A percentile compares a stretch with the other conserved stretches of the same genome.
phyloP scores from a whole-genome alignment of 2,797 vertebrate species.

The Coccyzus lansbergi region DNA sequence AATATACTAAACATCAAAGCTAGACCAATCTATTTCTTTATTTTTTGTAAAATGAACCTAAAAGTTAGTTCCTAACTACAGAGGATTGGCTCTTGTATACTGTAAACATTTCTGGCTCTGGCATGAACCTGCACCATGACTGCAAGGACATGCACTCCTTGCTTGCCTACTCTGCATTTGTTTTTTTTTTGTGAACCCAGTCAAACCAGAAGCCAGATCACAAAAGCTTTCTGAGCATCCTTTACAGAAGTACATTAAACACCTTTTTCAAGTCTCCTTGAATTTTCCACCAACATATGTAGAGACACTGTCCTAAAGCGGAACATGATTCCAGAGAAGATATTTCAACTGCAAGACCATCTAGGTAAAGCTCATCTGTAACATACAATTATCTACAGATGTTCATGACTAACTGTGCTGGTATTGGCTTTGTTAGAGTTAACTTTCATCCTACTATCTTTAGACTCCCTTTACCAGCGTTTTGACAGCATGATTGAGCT shows the following conservation, averaged over 20 bases:
- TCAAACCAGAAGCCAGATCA: not conserved
- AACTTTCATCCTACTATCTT: too few species aligned
- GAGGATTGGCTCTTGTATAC: not conserved
- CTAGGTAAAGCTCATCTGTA: not conserved
- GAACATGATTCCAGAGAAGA: not conserved
- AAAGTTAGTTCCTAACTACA: not conserved
- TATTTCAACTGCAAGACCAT: not conserved
- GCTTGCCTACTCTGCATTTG: not conserved
- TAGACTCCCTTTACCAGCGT: not conserved
- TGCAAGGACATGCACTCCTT: not conserved
- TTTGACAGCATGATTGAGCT: not conserved
- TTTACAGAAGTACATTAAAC: not conserved
- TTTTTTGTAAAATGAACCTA: not conserved
- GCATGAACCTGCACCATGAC: not conserved
- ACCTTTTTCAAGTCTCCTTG: not conserved
- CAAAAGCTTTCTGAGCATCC: not conserved
- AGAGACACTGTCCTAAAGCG: not conserved
- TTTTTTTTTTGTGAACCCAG: not conserved
- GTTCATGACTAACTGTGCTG: not conserved
- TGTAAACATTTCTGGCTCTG: not conserved
- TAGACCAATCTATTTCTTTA: not conserved
- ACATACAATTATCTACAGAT: not conserved
- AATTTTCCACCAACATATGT: rapidly evolving
- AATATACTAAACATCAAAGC: not conserved
- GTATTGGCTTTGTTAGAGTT: too few species aligned